These are phyloP conservation scores for Patiria pectinifera DNA, from an alignment of 53 echinoderm and acorn worm genomes.

Conservation along the genomic window DNA sequence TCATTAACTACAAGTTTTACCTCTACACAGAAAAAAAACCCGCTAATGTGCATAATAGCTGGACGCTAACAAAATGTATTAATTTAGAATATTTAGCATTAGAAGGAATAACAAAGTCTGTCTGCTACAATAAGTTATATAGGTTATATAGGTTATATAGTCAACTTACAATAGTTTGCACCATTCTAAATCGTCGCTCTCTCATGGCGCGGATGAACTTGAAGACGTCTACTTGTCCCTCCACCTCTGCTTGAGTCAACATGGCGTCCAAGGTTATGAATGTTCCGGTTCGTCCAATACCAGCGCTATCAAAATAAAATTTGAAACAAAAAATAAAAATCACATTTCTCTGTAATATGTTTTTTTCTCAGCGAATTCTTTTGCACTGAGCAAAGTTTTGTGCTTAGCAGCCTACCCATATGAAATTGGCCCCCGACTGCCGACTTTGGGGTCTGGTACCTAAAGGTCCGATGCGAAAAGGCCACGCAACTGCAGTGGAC, in stretches of 20 bases:
- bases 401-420: too few species aligned
- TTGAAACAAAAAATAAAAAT: too few species aligned
- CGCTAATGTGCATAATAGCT: too few species aligned
- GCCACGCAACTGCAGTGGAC: conserved; percentile 88
- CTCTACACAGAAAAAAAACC: too few species aligned
- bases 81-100: too few species aligned
- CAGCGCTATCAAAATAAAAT: conserved; percentile 63
- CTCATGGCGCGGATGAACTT: conserved; percentile 75
- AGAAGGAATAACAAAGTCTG: background rate
- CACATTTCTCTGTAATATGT: too few species aligned
- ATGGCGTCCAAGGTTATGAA: conserved; percentile 82
- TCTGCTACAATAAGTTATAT: background rate
- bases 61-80: too few species aligned
- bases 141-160: background rate
- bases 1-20: too few species aligned
- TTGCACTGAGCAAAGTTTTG: too few species aligned
- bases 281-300: conserved; percentile 91
- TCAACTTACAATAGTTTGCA: conserved; percentile 81
- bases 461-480: background rate
- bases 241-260: conserved; percentile 60
- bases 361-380: too few species aligned
- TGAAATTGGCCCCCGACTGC: too few species aligned
- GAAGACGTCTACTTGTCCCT: conserved; percentile 70
- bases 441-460: too few species aligned
- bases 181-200: conserved; percentile 70